Evolutionary conservation across 2,797 vertebrate genomes (phyloP).

Genomic region (Euphonia xanthogaster): DNA sequence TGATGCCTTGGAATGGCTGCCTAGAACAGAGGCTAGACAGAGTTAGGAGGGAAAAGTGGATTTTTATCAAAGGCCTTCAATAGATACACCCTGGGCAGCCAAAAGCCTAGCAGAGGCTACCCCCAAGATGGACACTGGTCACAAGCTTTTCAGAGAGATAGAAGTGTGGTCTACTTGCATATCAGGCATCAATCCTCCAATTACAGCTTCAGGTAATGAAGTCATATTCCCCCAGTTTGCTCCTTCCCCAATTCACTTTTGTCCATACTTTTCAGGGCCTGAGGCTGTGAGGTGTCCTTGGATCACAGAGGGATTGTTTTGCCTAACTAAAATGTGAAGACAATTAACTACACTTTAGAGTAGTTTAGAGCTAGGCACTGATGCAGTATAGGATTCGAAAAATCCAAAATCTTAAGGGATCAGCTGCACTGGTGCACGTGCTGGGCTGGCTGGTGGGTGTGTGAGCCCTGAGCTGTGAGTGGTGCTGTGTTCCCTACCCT

Average conservation of each 20-base stretch:
- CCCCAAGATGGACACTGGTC: not conserved
- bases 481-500: fast-evolving
- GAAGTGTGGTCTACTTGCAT: not conserved
- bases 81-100: not conserved
- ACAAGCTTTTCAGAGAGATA: not conserved
- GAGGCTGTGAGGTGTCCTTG: not conserved
- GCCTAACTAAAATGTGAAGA: not conserved
- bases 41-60: not conserved
- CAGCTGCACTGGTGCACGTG: not conserved
- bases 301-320: not conserved
- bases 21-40: not conserved
- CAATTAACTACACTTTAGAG: not conserved
- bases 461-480: fast-evolving
- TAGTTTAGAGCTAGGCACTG: not conserved
- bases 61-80: not conserved
- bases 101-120: not conserved
- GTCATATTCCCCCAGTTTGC: not conserved
- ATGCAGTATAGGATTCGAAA: not conserved
- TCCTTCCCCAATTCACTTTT: not conserved
- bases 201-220: not conserved
- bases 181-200: not conserved
- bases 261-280: not conserved
- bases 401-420: not conserved
- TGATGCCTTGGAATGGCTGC: not conserved
- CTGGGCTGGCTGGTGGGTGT: not conserved